Conservation (phyloP, 1,140 invertebrate species). For the Oryctes rhinoceros region DNA sequence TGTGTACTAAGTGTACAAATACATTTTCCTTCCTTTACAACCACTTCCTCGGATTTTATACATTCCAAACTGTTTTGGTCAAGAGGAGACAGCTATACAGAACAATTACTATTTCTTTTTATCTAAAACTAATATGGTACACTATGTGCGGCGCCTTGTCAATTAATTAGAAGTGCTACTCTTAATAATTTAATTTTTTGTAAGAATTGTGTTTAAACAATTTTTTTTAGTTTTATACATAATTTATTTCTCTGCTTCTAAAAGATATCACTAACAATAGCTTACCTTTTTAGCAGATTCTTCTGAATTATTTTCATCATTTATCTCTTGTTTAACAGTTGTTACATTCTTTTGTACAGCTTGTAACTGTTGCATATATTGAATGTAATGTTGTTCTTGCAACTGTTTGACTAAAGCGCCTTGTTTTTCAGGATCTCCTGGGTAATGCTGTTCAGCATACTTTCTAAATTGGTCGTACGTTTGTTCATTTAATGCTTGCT, state of each 20-base stretch:
- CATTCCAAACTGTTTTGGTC: no score
- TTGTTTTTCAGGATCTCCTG: conserved; percentile 90
- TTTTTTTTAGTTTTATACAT: neutral
- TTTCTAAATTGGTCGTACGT: conserved; percentile 92
- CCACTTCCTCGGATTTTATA: no score
- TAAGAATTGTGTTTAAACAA: no score
- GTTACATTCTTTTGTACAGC: conserved; percentile 57
- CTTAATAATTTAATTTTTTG: no score
- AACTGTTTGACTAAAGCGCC: conserved; percentile 89
- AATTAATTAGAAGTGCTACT: no score
- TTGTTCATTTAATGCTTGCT: conserved; percentile 96
- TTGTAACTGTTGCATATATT: conserved; percentile 92
- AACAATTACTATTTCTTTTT: no score
- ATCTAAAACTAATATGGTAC: no score
- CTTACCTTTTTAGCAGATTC: conserved; percentile 57
- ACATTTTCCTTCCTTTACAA: no score
- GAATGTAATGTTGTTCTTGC: conserved; percentile 97
- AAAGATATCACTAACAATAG: neutral
- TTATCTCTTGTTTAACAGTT: conserved; percentile 46
- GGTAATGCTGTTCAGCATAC: conserved; percentile 96
- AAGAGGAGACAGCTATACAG: no score
- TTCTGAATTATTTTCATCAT: conserved; percentile 57
- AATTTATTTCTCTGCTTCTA: neutral
- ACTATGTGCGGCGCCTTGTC: no score
- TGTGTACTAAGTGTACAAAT: no score